Evolutionary conservation across 2,888 invertebrate species (phyloP).

Genomic region (Griposia aprilina): DNA sequence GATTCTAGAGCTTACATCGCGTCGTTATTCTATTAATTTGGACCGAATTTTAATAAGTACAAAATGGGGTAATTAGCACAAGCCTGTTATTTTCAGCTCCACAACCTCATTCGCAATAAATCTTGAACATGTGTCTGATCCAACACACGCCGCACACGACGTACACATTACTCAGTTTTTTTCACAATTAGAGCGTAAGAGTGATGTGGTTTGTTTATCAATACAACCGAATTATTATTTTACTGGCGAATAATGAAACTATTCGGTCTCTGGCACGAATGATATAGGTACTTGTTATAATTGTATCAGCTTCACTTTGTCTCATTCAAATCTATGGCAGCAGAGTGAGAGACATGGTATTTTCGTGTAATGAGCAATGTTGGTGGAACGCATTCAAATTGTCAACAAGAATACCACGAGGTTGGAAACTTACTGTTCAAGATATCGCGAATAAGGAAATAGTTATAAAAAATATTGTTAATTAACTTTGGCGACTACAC

Average conservation of each 20-base stretch:
- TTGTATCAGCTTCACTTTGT: slow-evolving; percentile 9
- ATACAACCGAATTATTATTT: slow-evolving; percentile 37
- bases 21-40: slow-evolving; percentile 16
- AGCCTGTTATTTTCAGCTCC: slow-evolving; percentile 45
- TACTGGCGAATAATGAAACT: slow-evolving; percentile 26
- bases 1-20: slow-evolving; percentile 12
- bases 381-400: slow-evolving; percentile 46
- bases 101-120: slow-evolving; percentile 50
- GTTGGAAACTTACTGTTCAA: slow-evolving; percentile 16
- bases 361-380: slow-evolving; percentile 33
- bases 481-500: slow-evolving; percentile 16
- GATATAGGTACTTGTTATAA: slow-evolving; percentile 29
- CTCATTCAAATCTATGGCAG: slow-evolving; percentile 4
- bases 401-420: slow-evolving; percentile 32
- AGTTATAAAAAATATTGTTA: slow-evolving; percentile 15
- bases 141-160: slow-evolving; percentile 21
- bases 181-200: slow-evolving; percentile 17
- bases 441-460: slow-evolving; percentile 34
- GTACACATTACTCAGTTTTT: slow-evolving; percentile 32
- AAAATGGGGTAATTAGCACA: slow-evolving; percentile 57
- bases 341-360: slow-evolving; percentile 27
- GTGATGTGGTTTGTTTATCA: slow-evolving; percentile 47
- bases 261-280: slow-evolving; percentile 29
- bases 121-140: slow-evolving; percentile 38
- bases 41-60: slow-evolving; percentile 32